Evolutionary conservation across 2,888 invertebrate genomes (phyloP), one percentile per base, ranked within the genome.

Genomic region (Epistrophe grossulariae): DNA sequence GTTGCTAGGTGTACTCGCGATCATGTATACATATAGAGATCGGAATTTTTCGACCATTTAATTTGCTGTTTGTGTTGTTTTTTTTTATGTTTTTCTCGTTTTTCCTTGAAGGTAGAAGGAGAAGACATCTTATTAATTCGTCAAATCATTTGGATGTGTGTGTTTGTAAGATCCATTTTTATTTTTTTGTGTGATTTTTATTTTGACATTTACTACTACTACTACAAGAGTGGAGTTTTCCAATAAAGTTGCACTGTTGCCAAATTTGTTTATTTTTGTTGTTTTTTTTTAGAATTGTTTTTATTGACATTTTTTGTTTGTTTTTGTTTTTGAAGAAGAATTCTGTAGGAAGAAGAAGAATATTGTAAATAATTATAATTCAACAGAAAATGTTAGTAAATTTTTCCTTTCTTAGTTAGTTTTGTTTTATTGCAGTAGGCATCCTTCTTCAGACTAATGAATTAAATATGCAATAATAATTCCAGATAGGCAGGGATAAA

Each of bases 41-140:
- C 73, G 88, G 88, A 88, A 88, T 88, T 66, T 48, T 88, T 88
- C 88, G 88, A 88, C 88, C 88, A 88, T 79, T 79, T 62, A 28
- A 11, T 11, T 1, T 38, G 15, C 60, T 28, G 52, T 19, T 57
- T 48, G 79, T 82, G 59, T 82, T 73, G 19, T 71, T 79, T 74
- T 73, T 10, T 48, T 50, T 8, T 9, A 11, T 78, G 50, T 80
- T 55, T 70, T 62, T 52, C 31, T 68, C 40, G 40, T 15, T 35
- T 73, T 66, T 35, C 31, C 31, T 35, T 31, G 48, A 8, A 17
- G 62, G 52, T 57, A 73, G 52, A 77, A 62, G 68, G 77, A 57
- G 77, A 43, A 62, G 43, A n/a, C 24, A 13, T 28, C 7, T n/a
- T 52, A n/a, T 31, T 38, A 50, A 24, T 40, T 40, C 11, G 38